Base-by-base conservation (phyloP, 2,797 vertebrate genomes). In the Takifugu rubripes region DNA sequence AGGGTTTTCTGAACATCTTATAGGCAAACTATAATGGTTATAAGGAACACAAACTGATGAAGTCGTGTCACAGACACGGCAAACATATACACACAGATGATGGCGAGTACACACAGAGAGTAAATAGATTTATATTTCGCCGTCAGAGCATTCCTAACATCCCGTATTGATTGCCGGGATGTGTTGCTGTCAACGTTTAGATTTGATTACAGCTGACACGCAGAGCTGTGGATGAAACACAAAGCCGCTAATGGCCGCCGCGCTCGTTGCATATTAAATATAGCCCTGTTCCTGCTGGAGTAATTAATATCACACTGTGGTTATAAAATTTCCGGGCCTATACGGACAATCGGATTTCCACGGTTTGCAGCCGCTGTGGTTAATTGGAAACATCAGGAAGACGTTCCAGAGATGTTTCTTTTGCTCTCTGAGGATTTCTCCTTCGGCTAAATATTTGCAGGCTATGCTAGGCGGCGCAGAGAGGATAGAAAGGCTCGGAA, bases 141-240 rank as follows among this genome's bases (percentile, higher is more conserved):
- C 83, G 80, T 86, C 84, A 84, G 84, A 87, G 73, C 58, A 77
- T 80, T 70, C 72, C 61, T 74, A 75, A 70, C 70, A 72, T 84
- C 79, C 75, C 54, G 63, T 85, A 91, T 92, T 87, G 90, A 92
- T 91, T 81, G 74, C 66, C 24, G 61, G 46, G 81, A 81, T 73
- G 83, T 88, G 89, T 90, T 90, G 87, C 86, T 90, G 88, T 92
- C 88, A 89, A 88, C 87, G 79, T 88, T 90, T 90, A 89, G 87
- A 89, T 90, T 90, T 91, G 90, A 92, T 91, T 91, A 91, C 86
- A 65, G 85, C 88, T 89, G 89, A 92, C 90, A 89, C 68, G 64
- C 82, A 72, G 83, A 71, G 82, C 89, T 56, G 76, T 56, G 82
- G 79, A 80, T 84, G 85, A 85, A 90, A 90, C 87, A 89, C 86